phyloP scores from a whole-genome alignment of 2,888 invertebrate genomes.

The Ellobium chinense region DNA sequence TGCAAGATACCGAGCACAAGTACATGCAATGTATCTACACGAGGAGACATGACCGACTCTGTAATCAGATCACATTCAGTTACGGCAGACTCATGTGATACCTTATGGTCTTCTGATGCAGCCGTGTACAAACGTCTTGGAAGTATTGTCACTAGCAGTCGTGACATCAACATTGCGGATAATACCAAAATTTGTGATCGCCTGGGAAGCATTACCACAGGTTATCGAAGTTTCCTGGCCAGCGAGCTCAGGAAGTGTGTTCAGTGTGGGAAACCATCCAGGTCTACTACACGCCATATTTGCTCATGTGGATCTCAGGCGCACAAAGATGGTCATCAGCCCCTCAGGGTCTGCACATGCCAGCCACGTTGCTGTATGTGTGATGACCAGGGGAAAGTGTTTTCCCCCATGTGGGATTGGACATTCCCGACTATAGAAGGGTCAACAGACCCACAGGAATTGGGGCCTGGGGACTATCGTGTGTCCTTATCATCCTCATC shows the following conservation, averaged over 20 bases:
- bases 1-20: too few species aligned
- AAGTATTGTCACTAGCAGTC: neutral
- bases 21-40: too few species aligned
- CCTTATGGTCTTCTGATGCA: too few species aligned
- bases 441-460: too few species aligned
- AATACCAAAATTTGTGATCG: neutral
- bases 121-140: too few species aligned
- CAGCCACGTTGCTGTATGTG: neutral
- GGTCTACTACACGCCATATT: neutral
- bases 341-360: neutral
- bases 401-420: slow-evolving; percentile 32
- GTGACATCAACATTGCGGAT: neutral
- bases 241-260: neutral
- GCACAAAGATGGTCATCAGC: neutral
- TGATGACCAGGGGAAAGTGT: neutral
- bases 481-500: neutral
- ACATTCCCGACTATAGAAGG: slow-evolving; percentile 7
- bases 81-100: too few species aligned
- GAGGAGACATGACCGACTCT: too few species aligned
- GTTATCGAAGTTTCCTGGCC: neutral
- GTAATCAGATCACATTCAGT: too few species aligned
- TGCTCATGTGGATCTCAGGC: neutral
- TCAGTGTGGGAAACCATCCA: too few species aligned
- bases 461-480: slow-evolving; percentile 16
- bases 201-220: neutral